Evolutionary conservation across 2,888 invertebrate species (phyloP).

Genomic region (Drosophila pegasa): DNA sequence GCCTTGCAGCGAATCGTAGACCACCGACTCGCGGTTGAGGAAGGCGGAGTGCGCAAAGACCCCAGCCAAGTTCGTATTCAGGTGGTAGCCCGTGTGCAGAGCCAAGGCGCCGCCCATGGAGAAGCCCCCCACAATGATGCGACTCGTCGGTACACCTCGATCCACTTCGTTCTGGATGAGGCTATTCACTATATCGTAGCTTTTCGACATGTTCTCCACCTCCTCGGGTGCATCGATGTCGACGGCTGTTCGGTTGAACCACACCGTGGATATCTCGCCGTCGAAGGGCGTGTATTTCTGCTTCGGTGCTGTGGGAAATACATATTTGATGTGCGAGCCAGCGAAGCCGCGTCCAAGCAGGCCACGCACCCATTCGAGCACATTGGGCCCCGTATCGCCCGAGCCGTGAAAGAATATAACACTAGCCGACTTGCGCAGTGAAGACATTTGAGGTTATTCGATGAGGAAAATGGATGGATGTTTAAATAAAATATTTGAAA

Average conservation of each 20-base stretch:
- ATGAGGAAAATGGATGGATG: background rate
- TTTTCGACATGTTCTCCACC: constrained; percentile 70
- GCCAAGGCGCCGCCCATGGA: constrained; percentile 95
- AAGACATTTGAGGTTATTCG: background rate
- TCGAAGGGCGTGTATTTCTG: constrained; percentile 87
- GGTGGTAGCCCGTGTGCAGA: constrained; percentile 90
- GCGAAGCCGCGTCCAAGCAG: constrained; percentile 86
- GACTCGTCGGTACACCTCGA: constrained; percentile 88
- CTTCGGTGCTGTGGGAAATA: constrained; percentile 92
- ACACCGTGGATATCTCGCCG: constrained; percentile 87
- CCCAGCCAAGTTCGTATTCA: constrained; percentile 89
- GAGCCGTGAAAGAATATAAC: constrained; percentile 90
- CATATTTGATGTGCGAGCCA: constrained; percentile 89
- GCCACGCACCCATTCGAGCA: constrained; percentile 87
- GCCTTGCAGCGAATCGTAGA: constrained; percentile 87
- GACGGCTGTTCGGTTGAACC: constrained; percentile 91
- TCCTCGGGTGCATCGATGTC: constrained; percentile 82
- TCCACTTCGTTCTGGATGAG: constrained; percentile 89
- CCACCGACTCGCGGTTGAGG: constrained; percentile 89
- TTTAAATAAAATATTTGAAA: background rate
- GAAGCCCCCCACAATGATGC: constrained; percentile 92
- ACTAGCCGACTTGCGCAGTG: constrained; percentile 86
- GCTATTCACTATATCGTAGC: constrained; percentile 86
- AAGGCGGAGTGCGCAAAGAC: constrained; percentile 92
- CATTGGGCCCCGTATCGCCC: constrained; percentile 87